A percentile compares a stretch with the other conserved stretches of the same genome.
These are phyloP conservation scores for Corythornis leucogaster DNA, from an alignment of 2,797 vertebrate genomes.

Conservation along the genomic window DNA sequence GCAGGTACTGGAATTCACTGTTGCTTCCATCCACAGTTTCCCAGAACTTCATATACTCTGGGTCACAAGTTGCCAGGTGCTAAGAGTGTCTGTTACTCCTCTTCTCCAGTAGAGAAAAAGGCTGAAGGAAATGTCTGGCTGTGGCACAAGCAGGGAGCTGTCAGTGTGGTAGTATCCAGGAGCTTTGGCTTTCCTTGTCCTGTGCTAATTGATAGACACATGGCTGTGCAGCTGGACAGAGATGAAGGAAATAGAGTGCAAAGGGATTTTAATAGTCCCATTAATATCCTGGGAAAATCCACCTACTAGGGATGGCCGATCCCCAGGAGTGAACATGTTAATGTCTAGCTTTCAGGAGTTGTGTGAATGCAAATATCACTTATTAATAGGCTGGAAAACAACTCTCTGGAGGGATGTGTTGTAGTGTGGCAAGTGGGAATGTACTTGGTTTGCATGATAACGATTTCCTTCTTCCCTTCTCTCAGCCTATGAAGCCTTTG, in stretches of 20 bases:
- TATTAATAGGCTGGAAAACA: constrained; percentile 20
- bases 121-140: not conserved
- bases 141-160: not conserved
- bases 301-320: not conserved
- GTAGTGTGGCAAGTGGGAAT: not conserved
- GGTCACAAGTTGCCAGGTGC: not conserved
- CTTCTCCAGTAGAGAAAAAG: not conserved
- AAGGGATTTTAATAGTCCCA: not conserved
- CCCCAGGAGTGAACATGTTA: not conserved
- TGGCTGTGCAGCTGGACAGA: not conserved
- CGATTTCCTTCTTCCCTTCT: not conserved
- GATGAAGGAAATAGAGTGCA: constrained; percentile 9
- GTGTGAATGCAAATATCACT: not conserved
- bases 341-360: not conserved
- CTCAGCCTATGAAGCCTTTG: constrained; percentile 96
- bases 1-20: not conserved
- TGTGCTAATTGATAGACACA: not conserved
- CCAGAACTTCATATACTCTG: not conserved
- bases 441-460: not conserved
- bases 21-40: not conserved
- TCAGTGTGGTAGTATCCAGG: not conserved
- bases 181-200: not conserved
- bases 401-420: not conserved
- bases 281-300: constrained; percentile 5
- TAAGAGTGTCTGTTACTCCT: not conserved